Evolutionary conservation across 1,140 invertebrate species (phyloP).

Genomic region (Ephestia elutella): DNA sequence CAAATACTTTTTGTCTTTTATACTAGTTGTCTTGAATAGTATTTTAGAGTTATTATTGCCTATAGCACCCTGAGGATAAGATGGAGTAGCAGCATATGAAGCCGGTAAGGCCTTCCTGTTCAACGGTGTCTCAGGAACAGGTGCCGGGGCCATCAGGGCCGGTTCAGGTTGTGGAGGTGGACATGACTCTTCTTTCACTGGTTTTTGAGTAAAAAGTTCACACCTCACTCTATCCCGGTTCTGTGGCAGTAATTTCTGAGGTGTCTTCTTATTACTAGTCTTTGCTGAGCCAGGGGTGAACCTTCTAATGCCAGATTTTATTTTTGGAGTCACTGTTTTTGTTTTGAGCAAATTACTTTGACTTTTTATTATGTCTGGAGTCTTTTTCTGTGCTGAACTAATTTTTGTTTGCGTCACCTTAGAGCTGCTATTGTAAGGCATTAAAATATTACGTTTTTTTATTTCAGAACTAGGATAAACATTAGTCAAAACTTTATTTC

Average conservation of each 20-base stretch:
- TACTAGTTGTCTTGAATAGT: conserved; percentile 58
- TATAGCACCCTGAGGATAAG: conserved; percentile 50
- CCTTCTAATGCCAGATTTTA: conserved; percentile 55
- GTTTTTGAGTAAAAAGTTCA: conserved; percentile 50
- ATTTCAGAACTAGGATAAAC: conserved; percentile 30
- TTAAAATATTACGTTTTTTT: conserved; percentile 37
- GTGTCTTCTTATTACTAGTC: conserved; percentile 47
- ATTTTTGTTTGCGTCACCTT: conserved; percentile 20
- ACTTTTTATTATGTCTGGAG: conserved; percentile 40
- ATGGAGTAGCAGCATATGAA: conserved; percentile 50
- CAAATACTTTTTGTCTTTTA: conserved; percentile 70
- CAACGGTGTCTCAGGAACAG: conserved; percentile 45
- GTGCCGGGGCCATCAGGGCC: conserved; percentile 9
- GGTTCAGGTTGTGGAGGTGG: conserved; percentile 9
- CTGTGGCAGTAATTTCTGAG: conserved; percentile 30
- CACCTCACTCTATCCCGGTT: conserved; percentile 58
- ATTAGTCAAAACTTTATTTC: conserved; percentile 18
- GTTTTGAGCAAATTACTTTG: conserved; percentile 31
- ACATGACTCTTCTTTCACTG: conserved; percentile 20
- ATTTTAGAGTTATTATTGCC: conserved; percentile 51
- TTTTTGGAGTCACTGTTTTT: conserved; percentile 52
- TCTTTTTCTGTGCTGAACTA: conserved; percentile 38
- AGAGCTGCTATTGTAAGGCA: conserved; percentile 32
- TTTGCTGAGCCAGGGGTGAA: conserved; percentile 52
- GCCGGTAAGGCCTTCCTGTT: conserved; percentile 45